Evolutionary conservation across 2,113 vertebrate genomes (phyloP), one percentile per base, ranked within the genome.

Genomic region (Nannobrachium achirus): DNA sequence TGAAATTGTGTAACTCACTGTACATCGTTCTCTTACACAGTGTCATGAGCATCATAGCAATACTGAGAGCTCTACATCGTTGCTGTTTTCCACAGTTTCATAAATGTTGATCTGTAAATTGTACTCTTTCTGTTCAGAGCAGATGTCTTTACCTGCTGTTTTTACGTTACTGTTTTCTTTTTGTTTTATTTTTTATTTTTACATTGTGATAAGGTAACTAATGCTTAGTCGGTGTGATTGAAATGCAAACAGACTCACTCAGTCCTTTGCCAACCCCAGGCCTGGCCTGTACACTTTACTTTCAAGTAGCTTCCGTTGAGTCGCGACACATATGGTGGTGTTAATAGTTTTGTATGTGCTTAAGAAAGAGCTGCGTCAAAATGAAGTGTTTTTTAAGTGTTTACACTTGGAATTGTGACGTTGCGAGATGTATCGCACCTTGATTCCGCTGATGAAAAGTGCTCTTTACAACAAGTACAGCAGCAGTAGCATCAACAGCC

Each of bases 401-500:
- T 78, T 20, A 41, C 57, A 42, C 44, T 59, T 51, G 73, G 59
- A 60, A 56, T 69, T 15, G 25, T 69, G 66, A 55, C 42, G 39
- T 38, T 33, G 60, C 57, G 14, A 14, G 14, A 59, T 61, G 46
- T 73, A 10, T 53, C 8, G 52, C 62, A 58, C 59, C 42, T 71
- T 53, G 64, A 4, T 49, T 20, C 7, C 15, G 46, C 75, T 4
- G 46, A 44, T 51, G 49, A 58, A 14, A 46, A 18, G 7, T n/a
- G 10, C 39, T 46, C 13, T 52, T 66, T 18, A 16, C 68, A 46
- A n/a, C 50, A 44, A 63, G 25, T 33, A 81, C 59, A 14, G 49
- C 84, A 81, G 84, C 79, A 83, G 85, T 85, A 86, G 78, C 62
- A 20, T 2, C 25, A 33, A 33, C 25, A 33, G 25, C 25, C 25